Base-by-base conservation (phyloP, 2,888 invertebrate species). In the Pyrrhopygopsis socrates region DNA sequence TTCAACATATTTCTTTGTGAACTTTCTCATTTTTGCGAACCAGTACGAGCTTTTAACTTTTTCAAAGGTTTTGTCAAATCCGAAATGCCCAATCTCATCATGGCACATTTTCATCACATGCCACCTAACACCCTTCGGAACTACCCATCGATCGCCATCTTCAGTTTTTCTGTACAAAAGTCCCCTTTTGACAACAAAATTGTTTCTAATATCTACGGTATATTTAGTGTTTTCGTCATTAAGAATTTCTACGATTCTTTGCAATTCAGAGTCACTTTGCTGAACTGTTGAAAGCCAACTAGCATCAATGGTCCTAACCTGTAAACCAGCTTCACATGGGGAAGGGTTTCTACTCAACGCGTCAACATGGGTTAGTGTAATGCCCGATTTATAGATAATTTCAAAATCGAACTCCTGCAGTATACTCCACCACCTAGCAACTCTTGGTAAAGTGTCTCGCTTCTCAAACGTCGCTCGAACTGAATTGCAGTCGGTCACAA, bases 371-470 rank as follows among this genome's bases (percentile, higher is more conserved):
- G 50, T 9, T 89, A 91, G 89, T 1, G 63, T 18, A 2, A 22
- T 76, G 2, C 92, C 90, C 1, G 92, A 81, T 27, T 74, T 84
- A 38, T 90, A 91, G 13, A 41, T 58, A 2, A 91, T 82, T n/a
- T 58, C 22, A 71, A 81, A 81, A 38, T 85, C 65, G 24, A 65
- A 85, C n/a, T 90, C 91, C 38, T 90, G 90, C 24, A 91, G 82
- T 0, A 67, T 18, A 50, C 60, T 77, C 91, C 91, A 91, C 91
- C 90, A 91, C 24, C 91, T 71, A n/a, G 89, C 91, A n/a, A 90
- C 88, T 18, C 91, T 67, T 2, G 83, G 87, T 18, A 90, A 20
- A 60, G 87, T 82, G 65, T 91, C 88, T n/a, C 74, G 45, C 45
- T 91, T 91, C 11, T 70, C 38, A 63, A 90, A 91, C 0, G 90